A percentile compares a stretch with the other conserved stretches of the same genome.
These are phyloP conservation scores for Drosophila aldrichi DNA, from an alignment of 2,888 invertebrate species.

Conservation along the genomic window DNA sequence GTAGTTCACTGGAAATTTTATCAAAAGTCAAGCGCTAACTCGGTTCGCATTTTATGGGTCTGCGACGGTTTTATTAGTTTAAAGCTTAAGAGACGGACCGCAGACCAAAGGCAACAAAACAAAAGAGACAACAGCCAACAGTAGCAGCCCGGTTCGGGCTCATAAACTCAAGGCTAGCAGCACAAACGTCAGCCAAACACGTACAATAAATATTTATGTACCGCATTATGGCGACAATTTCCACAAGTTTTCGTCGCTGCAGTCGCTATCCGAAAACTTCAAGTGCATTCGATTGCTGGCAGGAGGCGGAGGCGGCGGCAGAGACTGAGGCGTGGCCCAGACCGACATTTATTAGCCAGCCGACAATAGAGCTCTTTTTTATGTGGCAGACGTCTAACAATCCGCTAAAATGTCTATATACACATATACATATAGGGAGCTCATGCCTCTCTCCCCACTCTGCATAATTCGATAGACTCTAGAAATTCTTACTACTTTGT, in stretches of 20 bases:
- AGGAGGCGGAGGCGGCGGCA: constrained; percentile 7
- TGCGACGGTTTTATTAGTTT: constrained; percentile 49
- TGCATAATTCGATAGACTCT: background rate
- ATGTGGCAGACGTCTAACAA: constrained; percentile 27
- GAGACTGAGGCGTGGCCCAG: constrained; percentile 11
- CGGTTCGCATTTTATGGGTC: constrained; percentile 25
- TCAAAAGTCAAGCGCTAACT: constrained; percentile 2
- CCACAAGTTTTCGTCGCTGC: constrained; percentile 35
- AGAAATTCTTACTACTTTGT: background rate
- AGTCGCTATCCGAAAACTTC: constrained; percentile 28
- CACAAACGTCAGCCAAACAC: constrained; percentile 43
- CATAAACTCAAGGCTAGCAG: constrained; percentile 39
- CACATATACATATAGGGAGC: background rate
- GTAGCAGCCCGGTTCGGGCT: constrained; percentile 25
- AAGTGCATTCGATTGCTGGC: constrained; percentile 32
- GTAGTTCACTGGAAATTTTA: constrained; percentile 32
- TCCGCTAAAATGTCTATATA: constrained; percentile 7
- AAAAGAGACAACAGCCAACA: constrained; percentile 11
- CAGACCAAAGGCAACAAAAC: constrained; percentile 22
- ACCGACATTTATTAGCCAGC: constrained; percentile 33
- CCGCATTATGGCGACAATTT: constrained; percentile 56
- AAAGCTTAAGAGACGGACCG: constrained; percentile 21
- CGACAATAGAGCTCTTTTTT: constrained; percentile 19
- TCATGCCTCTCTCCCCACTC: background rate
- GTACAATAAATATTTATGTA: constrained; percentile 66